A percentile compares a stretch with the other conserved stretches of the same genome.
phyloP scores from a whole-genome alignment of 2,113 vertebrate genomes.

The Gymnorhina tibicen region DNA sequence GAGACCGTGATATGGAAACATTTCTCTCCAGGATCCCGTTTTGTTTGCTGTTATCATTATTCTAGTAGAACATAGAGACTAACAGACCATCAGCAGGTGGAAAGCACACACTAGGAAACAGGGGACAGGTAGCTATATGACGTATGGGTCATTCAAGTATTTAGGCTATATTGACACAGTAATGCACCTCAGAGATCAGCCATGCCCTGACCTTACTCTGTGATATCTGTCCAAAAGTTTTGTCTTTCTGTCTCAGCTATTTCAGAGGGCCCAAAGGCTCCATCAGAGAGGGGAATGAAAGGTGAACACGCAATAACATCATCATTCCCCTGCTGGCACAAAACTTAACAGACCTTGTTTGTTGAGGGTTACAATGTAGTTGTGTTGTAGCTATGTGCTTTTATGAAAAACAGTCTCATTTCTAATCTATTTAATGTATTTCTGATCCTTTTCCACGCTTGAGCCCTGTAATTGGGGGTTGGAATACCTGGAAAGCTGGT shows the following conservation, averaged over 20 bases:
- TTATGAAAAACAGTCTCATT: neutral
- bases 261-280: neutral
- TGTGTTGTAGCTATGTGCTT: neutral
- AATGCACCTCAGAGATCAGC: neutral
- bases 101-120: neutral
- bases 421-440: neutral
- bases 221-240: neutral
- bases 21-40: neutral
- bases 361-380: neutral
- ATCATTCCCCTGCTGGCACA: neutral
- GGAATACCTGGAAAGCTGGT: slow-evolving; percentile 1
- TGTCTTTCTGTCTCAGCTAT: neutral
- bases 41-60: neutral
- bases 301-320: fast-evolving
- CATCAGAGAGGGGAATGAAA: neutral
- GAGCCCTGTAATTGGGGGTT: neutral
- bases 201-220: neutral
- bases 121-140: too few species aligned
- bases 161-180: neutral
- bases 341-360: neutral
- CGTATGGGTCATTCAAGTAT: neutral
- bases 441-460: neutral
- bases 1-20: neutral
- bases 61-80: neutral
- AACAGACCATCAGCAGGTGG: neutral